These are phyloP conservation scores for Artemia sinica DNA, from an alignment of 2,888 invertebrate genomes.

Conservation along the genomic window DNA sequence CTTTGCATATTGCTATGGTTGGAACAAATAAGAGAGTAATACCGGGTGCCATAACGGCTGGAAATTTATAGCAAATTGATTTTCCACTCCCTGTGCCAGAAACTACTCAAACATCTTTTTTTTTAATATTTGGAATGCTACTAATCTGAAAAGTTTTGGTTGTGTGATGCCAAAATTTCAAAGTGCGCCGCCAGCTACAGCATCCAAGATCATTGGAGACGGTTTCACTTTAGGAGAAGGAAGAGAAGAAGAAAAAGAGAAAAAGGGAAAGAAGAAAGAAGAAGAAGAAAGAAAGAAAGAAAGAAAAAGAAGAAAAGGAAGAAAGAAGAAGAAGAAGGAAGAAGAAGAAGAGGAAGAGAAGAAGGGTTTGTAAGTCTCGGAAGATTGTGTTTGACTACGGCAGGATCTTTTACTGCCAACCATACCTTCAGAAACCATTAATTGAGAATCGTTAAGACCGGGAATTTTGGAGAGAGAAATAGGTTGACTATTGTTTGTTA, in stretches of 20 bases:
- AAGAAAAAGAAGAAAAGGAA: too few relatives aligned
- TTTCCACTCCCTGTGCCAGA: background rate
- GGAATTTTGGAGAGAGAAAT: background rate
- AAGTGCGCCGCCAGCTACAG: slow-evolving; percentile 1
- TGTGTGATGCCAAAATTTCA: slow-evolving; percentile 6
- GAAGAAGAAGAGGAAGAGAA: too few relatives aligned
- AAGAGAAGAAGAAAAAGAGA: too few relatives aligned
- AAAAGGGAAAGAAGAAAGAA: too few relatives aligned
- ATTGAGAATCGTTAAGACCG: background rate
- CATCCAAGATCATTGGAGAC: slow-evolving; percentile 7
- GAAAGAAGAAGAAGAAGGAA: too few relatives aligned
- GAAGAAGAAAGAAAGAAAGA: too few relatives aligned
- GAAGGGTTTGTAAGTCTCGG: slow-evolving; percentile 6
- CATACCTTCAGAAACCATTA: background rate
- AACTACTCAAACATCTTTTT: slow-evolving; percentile 6
- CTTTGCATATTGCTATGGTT: background rate
- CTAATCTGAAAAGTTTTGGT: background rate
- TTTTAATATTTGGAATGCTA: slow-evolving; percentile 1
- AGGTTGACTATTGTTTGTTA: too few relatives aligned
- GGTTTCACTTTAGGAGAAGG: background rate
- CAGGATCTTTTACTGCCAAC: background rate
- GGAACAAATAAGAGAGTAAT: background rate
- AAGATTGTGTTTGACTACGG: background rate
- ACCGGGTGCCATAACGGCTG: background rate
- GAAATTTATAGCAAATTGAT: background rate